Conservation (phyloP, 53 echinoderm and acorn worm species). For the Stichopus horrens region DNA sequence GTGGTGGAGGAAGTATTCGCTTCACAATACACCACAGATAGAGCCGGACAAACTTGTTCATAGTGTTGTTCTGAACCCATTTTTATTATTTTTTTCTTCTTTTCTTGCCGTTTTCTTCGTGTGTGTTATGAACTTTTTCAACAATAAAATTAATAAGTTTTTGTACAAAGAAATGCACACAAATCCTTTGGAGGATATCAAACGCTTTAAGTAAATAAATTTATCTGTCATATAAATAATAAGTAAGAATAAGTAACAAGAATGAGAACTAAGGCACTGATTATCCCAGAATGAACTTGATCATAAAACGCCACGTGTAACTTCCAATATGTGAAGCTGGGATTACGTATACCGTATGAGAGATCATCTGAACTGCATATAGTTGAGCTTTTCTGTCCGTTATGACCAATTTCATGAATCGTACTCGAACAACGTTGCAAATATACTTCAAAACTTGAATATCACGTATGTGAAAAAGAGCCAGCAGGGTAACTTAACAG, state of each 20-base stretch:
- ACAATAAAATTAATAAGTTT: conserved; percentile 43
- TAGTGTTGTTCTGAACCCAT: conserved; percentile 38
- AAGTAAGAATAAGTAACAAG: conserved; percentile 12
- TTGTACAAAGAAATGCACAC: conserved; percentile 40
- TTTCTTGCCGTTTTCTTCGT: neutral
- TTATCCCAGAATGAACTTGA: conserved; percentile 16
- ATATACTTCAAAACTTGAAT: too few relatives aligned
- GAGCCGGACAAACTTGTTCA: neutral
- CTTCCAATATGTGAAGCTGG: too few relatives aligned
- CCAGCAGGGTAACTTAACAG: too few relatives aligned
- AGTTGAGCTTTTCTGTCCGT: too few relatives aligned
- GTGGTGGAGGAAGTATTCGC: too few relatives aligned
- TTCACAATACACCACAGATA: too few relatives aligned
- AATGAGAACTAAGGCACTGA: conserved; percentile 25
- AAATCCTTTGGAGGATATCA: conserved; percentile 43
- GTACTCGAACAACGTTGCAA: too few relatives aligned
- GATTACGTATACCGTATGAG: too few relatives aligned
- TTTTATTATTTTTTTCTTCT: conserved; percentile 13
- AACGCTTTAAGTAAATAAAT: conserved; percentile 43
- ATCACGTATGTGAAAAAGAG: too few relatives aligned
- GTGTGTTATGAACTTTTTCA: conserved; percentile 25
- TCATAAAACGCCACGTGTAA: too few relatives aligned
- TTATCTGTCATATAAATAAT: conserved; percentile 46
- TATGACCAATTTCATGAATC: too few relatives aligned
- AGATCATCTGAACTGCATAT: too few relatives aligned